A percentile compares a stretch with the other conserved stretches of the same genome.
These are phyloP conservation scores for Lymantria monacha DNA, from an alignment of 2,888 invertebrate species.

Conservation along the genomic window DNA sequence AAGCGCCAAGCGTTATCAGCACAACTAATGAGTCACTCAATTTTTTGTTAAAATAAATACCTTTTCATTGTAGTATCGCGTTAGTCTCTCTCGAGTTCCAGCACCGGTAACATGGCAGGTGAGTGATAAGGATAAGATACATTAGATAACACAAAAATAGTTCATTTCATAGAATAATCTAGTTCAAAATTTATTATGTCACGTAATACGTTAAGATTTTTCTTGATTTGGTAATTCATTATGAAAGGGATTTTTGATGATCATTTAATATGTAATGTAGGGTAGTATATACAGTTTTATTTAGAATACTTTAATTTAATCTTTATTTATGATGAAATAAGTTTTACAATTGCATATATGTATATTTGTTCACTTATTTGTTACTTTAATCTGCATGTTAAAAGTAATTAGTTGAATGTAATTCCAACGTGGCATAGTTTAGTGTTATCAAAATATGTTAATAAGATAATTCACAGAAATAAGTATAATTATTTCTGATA, in stretches of 20 bases:
- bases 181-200: not conserved
- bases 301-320: too few relatives aligned
- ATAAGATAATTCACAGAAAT: too few relatives aligned
- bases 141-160: constrained; percentile 21
- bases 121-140: constrained; percentile 37
- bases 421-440: too few relatives aligned
- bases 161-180: constrained; percentile 12
- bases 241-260: not conserved
- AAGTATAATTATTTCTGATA: too few relatives aligned
- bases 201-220: not conserved
- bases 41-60: constrained; percentile 37
- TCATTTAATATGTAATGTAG: too few relatives aligned
- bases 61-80: constrained; percentile 5
- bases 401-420: too few relatives aligned
- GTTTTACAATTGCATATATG: too few relatives aligned
- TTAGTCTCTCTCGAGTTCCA: constrained; percentile 32
- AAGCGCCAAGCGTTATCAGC: not conserved
- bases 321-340: too few relatives aligned
- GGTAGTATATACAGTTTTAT: too few relatives aligned
- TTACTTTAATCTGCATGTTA: too few relatives aligned
- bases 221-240: not conserved
- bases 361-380: too few relatives aligned
- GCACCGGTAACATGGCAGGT: constrained; percentile 49
- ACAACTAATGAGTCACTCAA: constrained; percentile 29
- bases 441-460: too few relatives aligned